phyloP scores from a whole-genome alignment of 2,113 vertebrate species.

The Rhizomys pruinosus region DNA sequence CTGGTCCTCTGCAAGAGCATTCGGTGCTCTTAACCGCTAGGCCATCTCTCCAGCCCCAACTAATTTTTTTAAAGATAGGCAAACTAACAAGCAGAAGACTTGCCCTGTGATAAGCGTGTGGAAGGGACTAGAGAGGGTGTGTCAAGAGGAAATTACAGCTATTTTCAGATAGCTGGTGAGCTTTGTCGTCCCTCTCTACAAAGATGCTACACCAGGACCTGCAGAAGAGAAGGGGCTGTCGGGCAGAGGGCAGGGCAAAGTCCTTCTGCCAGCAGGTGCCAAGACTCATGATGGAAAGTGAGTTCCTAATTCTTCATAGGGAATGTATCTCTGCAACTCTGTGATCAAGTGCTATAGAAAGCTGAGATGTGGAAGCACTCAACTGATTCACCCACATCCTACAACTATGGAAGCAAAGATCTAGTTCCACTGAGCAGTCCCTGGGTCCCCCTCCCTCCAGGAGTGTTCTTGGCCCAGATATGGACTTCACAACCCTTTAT shows the following conservation, averaged over 20 bases:
- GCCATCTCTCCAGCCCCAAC: too few relatives aligned
- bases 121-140: not conserved
- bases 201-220: not conserved
- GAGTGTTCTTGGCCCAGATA: too few relatives aligned
- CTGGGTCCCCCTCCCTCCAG: not conserved
- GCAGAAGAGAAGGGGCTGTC: not conserved
- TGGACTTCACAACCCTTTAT: not conserved
- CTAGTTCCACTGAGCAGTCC: rapidly evolving
- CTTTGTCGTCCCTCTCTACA: too few relatives aligned
- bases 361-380: not conserved
- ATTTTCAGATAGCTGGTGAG: not conserved
- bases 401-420: not conserved
- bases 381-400: not conserved
- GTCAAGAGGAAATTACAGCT: not conserved
- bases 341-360: not conserved
- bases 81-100: not conserved
- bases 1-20: too few relatives aligned
- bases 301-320: not conserved
- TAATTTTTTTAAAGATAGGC: too few relatives aligned
- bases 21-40: too few relatives aligned
- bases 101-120: not conserved
- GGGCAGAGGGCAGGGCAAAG: not conserved
- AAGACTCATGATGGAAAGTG: too few relatives aligned
- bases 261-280: not conserved
- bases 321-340: not conserved